Conservation (phyloP, 2,888 invertebrate genomes). For the Crocallis elinguaria region DNA sequence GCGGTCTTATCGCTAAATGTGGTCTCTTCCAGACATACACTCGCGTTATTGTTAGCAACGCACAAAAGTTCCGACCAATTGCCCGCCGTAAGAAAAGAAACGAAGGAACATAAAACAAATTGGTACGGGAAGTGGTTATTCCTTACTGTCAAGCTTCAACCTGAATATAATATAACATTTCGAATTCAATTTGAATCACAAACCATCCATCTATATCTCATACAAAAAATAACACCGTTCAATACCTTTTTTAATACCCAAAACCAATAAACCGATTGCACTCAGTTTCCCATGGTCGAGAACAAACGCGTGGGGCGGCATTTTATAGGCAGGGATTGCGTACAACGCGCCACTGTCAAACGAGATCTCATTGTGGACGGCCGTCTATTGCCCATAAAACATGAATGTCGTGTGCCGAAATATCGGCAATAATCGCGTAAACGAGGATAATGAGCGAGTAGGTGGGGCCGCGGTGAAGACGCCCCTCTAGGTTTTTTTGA, state of each 20-base stretch:
- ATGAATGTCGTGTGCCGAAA: conserved; percentile 69
- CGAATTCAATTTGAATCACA: conserved; percentile 9
- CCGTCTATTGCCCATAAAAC: conserved; percentile 59
- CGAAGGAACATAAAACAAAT: no score
- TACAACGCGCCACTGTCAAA: conserved; percentile 76
- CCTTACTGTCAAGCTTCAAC: not conserved
- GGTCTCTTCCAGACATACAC: no score
- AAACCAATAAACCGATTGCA: conserved; percentile 50
- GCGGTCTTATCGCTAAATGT: no score
- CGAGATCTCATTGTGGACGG: conserved; percentile 76
- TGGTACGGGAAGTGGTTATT: no score
- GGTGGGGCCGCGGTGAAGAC: conserved; percentile 76
- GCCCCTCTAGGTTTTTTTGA: conserved; percentile 80
- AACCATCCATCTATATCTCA: not conserved
- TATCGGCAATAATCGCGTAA: conserved; percentile 78
- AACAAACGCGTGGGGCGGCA: conserved; percentile 76
- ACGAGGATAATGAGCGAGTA: conserved; percentile 81
- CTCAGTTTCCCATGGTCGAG: conserved; percentile 68
- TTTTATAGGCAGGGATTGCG: conserved; percentile 78
- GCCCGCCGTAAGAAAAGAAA: no score
- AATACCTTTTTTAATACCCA: conserved; percentile 42
- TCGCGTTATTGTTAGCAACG: no score
- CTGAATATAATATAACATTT: not conserved
- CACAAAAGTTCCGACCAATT: no score
- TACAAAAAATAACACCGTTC: conserved; percentile 13